Percentiles rank a stretch among this genome's conserved stretches.
Conservation (phyloP, 1,140 invertebrate genomes). For the Zaprionus davidi region DNA sequence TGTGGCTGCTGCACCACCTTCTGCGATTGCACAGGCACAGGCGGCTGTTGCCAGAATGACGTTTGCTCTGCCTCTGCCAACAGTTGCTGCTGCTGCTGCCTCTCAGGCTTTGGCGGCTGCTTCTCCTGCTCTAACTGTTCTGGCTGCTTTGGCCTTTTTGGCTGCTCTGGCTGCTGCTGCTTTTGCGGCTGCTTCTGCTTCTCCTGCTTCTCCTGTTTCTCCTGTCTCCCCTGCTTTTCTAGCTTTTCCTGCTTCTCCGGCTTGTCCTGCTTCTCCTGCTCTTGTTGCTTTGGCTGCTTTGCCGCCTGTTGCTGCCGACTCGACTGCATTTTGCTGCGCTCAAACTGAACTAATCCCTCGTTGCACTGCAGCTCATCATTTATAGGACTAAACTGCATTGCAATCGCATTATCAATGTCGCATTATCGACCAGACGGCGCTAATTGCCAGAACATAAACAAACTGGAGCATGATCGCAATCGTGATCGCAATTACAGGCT, state of each 20-base stretch:
- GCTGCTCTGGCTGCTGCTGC: background rate
- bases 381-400: conserved; percentile 59
- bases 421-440: conserved; percentile 44
- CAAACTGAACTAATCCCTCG: conserved; percentile 55
- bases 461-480: conserved; percentile 38
- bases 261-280: background rate
- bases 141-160: background rate
- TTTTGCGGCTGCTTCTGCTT: background rate
- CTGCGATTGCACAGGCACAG: background rate
- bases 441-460: conserved; percentile 77
- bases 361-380: conserved; percentile 53
- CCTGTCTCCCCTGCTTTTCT: background rate
- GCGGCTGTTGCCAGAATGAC: background rate
- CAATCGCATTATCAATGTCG: conserved; percentile 28
- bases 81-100: background rate
- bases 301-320: conserved; percentile 1
- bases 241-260: background rate
- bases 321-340: background rate
- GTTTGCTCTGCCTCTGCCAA: background rate
- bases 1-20: background rate
- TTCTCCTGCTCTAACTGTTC: background rate
- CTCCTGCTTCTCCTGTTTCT: background rate
- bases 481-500: conserved; percentile 32
- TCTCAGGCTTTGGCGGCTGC: background rate
- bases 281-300: background rate